Conservation (phyloP, 2,797 vertebrate species). For the Tapirus indicus region DNA sequence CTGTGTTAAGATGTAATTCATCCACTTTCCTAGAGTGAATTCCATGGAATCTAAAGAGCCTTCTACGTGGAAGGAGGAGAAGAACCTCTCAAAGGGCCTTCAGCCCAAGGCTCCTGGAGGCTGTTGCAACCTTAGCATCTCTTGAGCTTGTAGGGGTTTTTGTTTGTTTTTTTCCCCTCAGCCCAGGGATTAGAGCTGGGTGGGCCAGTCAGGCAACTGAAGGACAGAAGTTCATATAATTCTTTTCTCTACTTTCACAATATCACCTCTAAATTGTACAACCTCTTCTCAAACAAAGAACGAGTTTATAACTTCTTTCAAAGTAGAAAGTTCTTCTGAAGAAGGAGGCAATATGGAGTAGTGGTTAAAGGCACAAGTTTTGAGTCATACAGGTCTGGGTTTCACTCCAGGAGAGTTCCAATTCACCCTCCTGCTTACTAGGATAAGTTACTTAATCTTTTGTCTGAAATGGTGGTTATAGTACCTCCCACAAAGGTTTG, state of each 20-base stretch:
- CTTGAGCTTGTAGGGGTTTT: slow-evolving; percentile 27
- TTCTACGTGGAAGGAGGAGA: neutral
- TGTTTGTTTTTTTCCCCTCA: neutral
- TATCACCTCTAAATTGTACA: neutral
- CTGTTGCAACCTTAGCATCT: neutral
- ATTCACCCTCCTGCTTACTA: neutral
- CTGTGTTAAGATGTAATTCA: neutral
- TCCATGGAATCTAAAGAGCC: neutral
- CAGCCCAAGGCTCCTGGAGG: neutral
- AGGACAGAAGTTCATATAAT: neutral
- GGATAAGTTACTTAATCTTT: neutral
- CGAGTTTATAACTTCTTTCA: neutral
- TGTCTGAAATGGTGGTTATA: slow-evolving; percentile 11
- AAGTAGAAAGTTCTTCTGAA: slow-evolving; percentile 4
- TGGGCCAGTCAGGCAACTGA: neutral
- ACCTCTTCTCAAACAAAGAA: neutral
- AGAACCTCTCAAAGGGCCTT: neutral
- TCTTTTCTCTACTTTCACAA: slow-evolving; percentile 2
- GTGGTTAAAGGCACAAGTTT: neutral
- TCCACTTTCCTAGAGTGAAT: neutral
- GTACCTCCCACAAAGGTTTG: neutral
- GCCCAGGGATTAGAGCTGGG: neutral
- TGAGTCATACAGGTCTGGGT: neutral
- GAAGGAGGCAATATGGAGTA: neutral
- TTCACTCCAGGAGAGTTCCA: neutral